Base-by-base conservation (phyloP, 2,113 vertebrate species). In the Perognathus longimembris region DNA sequence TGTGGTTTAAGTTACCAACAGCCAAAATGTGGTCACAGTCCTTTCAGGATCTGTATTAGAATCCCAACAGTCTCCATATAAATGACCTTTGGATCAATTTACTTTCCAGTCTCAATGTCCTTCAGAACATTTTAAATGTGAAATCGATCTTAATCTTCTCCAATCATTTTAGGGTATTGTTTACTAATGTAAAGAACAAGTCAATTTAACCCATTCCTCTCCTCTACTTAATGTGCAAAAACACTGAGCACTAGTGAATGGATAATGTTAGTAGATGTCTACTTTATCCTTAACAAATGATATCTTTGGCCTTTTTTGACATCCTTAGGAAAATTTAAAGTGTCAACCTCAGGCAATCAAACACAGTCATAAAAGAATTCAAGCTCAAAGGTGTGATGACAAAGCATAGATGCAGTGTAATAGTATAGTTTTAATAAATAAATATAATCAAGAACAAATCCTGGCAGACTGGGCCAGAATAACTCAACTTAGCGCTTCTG, bases 81-180 rank as follows among this genome's bases (percentile, higher is more conserved):
- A 80, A 84, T 18, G 28, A 75, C 1, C 18, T 75, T 34, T 69
- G 50, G 38, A 63, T 76, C n/a, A 71, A 83, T 63, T 78, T 74
- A 74, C 14, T 85, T 85, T 79, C 64, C 88, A 90, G 34, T 94
- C 11, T 15, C n/a, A 81, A 11, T 90, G 32, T 90, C 38, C 21
- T 87, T 81, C 77, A 86, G 28, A 34, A 79, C 17, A 17, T 21
- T 80, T 67, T 32, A 59, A 93, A 74, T 15, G 1, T 63, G 1
- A 26, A 76, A 66, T 90, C 5, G 64, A 36, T 61, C 54, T 84
- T 87, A 85, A 71, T 91, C 36, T 78, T 84, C 63, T 90, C 36
- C 87, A 84, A 71, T 90, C 1, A 83, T 88, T 92, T 87, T 90
- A 93, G 79, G 84, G 10, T 76, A 17, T 77, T 92, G 70, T 81